Evolutionary conservation across 2,113 vertebrate species (phyloP).

Genomic region (Eubucco bourcierii): DNA sequence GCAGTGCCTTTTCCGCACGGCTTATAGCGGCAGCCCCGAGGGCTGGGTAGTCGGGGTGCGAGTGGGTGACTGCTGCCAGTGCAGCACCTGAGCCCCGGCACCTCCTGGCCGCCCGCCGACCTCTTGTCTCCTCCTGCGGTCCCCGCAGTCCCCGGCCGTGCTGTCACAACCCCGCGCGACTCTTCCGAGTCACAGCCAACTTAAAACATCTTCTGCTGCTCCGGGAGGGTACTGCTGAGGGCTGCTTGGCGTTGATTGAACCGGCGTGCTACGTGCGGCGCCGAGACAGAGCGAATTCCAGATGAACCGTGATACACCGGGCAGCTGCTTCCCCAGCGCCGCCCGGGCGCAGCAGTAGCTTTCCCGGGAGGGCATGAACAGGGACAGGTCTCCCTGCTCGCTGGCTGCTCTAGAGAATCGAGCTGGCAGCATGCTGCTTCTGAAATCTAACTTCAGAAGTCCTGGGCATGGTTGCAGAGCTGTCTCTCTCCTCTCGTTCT

Average conservation of each 20-base stretch:
- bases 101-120: not conserved
- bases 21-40: no score
- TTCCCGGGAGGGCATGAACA: not conserved
- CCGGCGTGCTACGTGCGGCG: not conserved
- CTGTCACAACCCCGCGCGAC: not conserved
- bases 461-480: not conserved
- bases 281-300: not conserved
- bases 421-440: not conserved
- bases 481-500: not conserved
- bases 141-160: no score
- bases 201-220: not conserved
- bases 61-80: not conserved
- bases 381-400: not conserved
- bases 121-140: not conserved
- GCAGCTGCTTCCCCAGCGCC: not conserved
- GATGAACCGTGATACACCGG: not conserved
- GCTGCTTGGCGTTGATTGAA: rapidly evolving
- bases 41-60: not conserved
- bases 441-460: not conserved
- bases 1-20: no score
- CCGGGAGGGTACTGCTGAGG: not conserved
- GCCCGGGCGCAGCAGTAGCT: not conserved
- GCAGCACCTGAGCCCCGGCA: not conserved
- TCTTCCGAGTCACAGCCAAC: not conserved
- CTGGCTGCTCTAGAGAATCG: not conserved